Conservation (phyloP, 2,797 vertebrate species). For the Sebastiscus tertius region DNA sequence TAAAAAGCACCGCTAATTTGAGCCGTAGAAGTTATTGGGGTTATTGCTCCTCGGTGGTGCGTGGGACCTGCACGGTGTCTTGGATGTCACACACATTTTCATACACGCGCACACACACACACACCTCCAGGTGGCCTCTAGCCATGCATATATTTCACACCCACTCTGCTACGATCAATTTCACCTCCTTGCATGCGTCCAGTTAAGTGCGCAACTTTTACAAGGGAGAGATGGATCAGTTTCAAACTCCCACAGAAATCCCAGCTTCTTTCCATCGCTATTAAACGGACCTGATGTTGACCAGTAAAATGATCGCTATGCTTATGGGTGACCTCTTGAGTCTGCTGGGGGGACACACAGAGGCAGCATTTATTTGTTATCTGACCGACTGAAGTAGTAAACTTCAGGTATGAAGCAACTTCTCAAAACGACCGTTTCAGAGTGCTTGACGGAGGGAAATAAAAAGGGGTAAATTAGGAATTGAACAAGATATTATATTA, state of each 20-base stretch:
- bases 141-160: slow-evolving; percentile 65
- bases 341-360: not conserved
- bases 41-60: slow-evolving; percentile 45
- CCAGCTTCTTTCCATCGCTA: slow-evolving; percentile 60
- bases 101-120: slow-evolving; percentile 5
- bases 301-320: slow-evolving; percentile 63
- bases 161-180: slow-evolving; percentile 73
- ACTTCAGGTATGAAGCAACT: not conserved
- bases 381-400: not conserved
- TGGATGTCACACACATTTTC: slow-evolving; percentile 34
- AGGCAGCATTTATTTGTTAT: not conserved
- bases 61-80: slow-evolving; percentile 27
- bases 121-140: slow-evolving; percentile 64
- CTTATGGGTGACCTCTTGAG: slow-evolving; percentile 42
- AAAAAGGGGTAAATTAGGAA: not conserved
- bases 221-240: slow-evolving; percentile 65
- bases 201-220: slow-evolving; percentile 76
- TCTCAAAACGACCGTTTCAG: not conserved
- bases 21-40: slow-evolving; percentile 63
- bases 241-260: slow-evolving; percentile 67
- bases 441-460: not conserved
- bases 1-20: slow-evolving; percentile 64
- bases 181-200: slow-evolving; percentile 68
- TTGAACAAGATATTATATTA: not conserved
- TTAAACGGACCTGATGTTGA: slow-evolving; percentile 61